Evolutionary conservation across 2,888 invertebrate genomes (phyloP), one percentile per base, ranked within the genome.

Genomic region (Cheilosia impressa): DNA sequence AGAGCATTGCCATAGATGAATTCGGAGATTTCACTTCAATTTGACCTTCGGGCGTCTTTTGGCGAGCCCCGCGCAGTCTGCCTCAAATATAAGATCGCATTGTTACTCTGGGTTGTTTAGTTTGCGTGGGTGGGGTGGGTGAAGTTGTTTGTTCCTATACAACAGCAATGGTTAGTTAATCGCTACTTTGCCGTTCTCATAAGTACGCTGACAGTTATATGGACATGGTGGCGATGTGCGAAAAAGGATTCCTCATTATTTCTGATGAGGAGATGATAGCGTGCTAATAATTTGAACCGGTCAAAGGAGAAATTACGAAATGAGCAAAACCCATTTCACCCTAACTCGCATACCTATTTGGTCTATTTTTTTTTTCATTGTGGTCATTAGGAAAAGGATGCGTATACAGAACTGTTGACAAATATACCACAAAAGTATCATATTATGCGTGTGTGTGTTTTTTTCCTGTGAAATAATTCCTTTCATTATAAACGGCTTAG

Each of bases 401-500:
- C 75, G 24, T 24, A 69, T 17, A 71, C 27, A 53, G 63, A 73
- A 68, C 68, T 71, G 76, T 66, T 85, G 84, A 85, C 81, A 71
- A 52, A 73, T 69, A 75, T 24, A 81, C 34, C 69, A 72, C 65
- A 79, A 63, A 65, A 34, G 62, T 58, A 76, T 76, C 75, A 31
- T 41, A 38, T 41, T 57, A 55, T 68, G 38, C 38, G 38, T 38
- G 38, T 38, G 1, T 1, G 13, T 13, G 38, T 52, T 47, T 69
- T 19, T 79, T 50, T 53, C 47, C 60, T 62, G 53, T n/a, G 55
- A 50, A 72, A 77, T 82, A 76, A 72, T 73, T 87, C 78, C 87
- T 87, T 87, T 91, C 91, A 91, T 91, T 91, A 91, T 91, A 91
- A 91, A 91, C 92, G 91, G 91, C 91, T 91, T 91, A 91, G 88